Evolutionary conservation across 2,113 vertebrate genomes (phyloP).

Genomic region (Eurystomus gularis): DNA sequence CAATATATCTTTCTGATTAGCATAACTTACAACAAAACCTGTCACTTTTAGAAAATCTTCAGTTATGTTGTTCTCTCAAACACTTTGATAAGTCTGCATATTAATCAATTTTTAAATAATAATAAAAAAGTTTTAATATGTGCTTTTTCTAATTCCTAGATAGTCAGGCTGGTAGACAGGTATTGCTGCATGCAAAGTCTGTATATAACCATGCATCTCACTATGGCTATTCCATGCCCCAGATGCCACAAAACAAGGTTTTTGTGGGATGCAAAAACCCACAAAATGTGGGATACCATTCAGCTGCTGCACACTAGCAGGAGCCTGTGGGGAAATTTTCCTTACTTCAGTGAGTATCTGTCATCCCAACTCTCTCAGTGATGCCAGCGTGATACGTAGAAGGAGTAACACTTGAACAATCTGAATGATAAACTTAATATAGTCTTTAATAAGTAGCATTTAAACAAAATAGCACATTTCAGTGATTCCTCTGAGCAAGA

Average conservation of each 20-base stretch:
- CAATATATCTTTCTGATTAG: background rate
- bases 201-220: background rate
- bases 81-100: background rate
- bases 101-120: background rate
- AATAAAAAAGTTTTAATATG: background rate
- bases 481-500: background rate
- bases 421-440: background rate
- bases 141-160: background rate
- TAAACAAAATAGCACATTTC: background rate
- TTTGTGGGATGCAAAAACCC: background rate
- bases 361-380: background rate
- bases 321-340: background rate
- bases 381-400: background rate
- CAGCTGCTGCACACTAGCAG: background rate
- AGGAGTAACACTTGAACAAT: background rate
- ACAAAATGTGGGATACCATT: background rate
- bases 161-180: background rate
- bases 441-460: background rate
- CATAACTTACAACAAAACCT: background rate
- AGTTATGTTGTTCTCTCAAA: background rate
- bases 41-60: background rate
- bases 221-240: accelerated
- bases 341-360: background rate
- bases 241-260: background rate
- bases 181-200: background rate